Conservation (phyloP, 2,888 invertebrate species). For the Oscheius sp. region DNA sequence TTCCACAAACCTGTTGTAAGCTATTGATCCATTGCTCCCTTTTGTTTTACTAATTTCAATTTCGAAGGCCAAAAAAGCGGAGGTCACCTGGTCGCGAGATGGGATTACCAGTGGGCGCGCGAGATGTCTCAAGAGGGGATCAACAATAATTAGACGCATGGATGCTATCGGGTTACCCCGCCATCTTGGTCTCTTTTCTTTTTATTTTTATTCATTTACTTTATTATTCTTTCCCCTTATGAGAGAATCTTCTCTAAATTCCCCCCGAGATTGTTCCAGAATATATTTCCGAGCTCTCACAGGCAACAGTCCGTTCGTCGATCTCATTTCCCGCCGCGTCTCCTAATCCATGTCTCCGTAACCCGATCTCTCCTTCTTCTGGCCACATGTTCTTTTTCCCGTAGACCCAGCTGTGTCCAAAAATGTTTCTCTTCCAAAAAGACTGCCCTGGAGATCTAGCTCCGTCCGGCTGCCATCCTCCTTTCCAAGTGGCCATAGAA, state of each 20-base stretch:
- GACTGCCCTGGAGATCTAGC: not conserved
- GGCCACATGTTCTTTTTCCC: slow-evolving; percentile 36
- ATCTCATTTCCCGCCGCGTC: slow-evolving; percentile 30
- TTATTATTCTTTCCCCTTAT: too few species aligned
- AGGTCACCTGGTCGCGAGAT: slow-evolving; percentile 26
- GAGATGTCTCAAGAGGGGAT: slow-evolving; percentile 19
- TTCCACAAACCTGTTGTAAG: slow-evolving; percentile 35
- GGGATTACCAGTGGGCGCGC: slow-evolving; percentile 19
- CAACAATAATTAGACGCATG: slow-evolving; percentile 30
- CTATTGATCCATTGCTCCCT: slow-evolving; percentile 20
- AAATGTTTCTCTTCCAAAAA: slow-evolving; percentile 6
- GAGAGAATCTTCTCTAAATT: too few species aligned
- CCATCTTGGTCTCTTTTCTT: slow-evolving; percentile 4
- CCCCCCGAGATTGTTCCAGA: slow-evolving; percentile 25
- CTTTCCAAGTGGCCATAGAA: slow-evolving; percentile 4
- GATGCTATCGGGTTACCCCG: slow-evolving; percentile 28
- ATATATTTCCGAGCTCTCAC: too few species aligned
- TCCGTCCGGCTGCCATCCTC: slow-evolving; percentile 5
- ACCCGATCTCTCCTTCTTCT: slow-evolving; percentile 27
- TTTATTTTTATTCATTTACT: not conserved
- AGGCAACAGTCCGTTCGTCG: slow-evolving; percentile 2
- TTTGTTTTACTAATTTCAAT: slow-evolving; percentile 29
- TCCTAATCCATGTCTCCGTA: slow-evolving; percentile 30
- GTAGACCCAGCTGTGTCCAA: slow-evolving; percentile 33
- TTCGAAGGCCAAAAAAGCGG: not conserved